Evolutionary conservation across 1,140 invertebrate genomes (phyloP), one percentile per base, ranked within the genome.

Genomic region (Caerostris darwini): DNA sequence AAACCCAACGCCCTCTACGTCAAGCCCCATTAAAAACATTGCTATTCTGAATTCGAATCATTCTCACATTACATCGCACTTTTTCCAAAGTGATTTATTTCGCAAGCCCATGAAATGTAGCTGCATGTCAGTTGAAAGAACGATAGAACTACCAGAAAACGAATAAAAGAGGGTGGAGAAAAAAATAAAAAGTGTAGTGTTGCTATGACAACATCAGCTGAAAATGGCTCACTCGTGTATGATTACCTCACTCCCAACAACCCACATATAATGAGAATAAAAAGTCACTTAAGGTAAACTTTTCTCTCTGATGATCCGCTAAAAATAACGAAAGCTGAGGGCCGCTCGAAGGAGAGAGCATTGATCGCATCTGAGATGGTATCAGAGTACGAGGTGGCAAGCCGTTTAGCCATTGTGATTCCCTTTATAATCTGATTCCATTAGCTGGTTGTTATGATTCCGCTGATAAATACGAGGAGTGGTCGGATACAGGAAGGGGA

Each of bases 401-500:
- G 69, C 56, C 90, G 85, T 85, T 92, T 85, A 91, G 64, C 69
- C 77, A 83, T 92, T 92, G 90, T 92, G 67, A 92, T 85, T 83
- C 90, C 4, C 7, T 57, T 92, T 67, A 83, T 92, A 92, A 92
- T 92, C 90, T 83, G 90, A 92, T 92, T 92, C 90, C 90, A 83
- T 85, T 92, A 85, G 90, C 81, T 59, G 14, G 59, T 19, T 54
- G 90, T 85, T 92, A 85, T 92, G 90, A 85, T 83, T 83, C 90
- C 64, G 50, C 90, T 77, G 77, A 92, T 92, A 92, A 34, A 83
- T 83, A 59, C 59, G 34, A 58, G n/a, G n/a, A 58, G 54, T 56
- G 19, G 88, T 19, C 57, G 67, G 64, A 90, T 90, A 56, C 71
- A 3, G 34, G 71, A 34, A 5, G 8, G 53, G 19, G 57, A 87